Conservation (phyloP, 1,140 invertebrate genomes). For the Hypsibius dujardini region DNA sequence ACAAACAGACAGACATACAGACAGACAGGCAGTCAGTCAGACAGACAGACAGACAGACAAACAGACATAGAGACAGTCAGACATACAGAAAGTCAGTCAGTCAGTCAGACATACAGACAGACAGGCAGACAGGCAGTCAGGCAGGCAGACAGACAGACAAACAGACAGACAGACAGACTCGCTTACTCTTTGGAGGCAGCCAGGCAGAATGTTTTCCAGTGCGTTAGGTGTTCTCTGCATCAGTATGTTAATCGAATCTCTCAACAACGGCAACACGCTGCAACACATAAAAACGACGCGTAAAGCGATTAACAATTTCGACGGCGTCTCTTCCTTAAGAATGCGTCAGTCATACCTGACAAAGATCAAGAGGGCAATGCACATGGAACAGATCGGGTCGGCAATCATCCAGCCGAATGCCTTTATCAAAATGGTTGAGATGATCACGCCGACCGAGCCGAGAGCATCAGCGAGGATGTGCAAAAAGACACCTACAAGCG, state of each 20-base stretch:
- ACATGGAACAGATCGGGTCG: slow-evolving; percentile 84
- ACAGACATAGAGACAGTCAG: no score
- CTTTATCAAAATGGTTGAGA: slow-evolving; percentile 71
- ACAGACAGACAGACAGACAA: no score
- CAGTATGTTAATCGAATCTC: slow-evolving; percentile 63
- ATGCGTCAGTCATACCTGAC: slow-evolving; percentile 43
- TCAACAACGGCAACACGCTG: slow-evolving; percentile 36
- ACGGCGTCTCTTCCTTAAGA: slow-evolving; percentile 18
- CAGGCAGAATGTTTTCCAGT: slow-evolving; percentile 61
- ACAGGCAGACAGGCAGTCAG: no score
- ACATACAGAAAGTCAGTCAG: no score
- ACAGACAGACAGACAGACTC: background rate
- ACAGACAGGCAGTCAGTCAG: background rate
- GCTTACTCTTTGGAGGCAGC: slow-evolving; percentile 64
- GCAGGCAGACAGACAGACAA: no score
- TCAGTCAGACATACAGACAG: no score
- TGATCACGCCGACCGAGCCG: slow-evolving; percentile 70
- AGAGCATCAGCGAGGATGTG: slow-evolving; percentile 80
- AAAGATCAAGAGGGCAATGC: slow-evolving; percentile 66
- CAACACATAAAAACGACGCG: slow-evolving; percentile 22
- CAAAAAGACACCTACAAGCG: slow-evolving; percentile 53
- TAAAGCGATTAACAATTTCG: slow-evolving; percentile 16
- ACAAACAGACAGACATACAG: background rate
- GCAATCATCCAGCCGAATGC: slow-evolving; percentile 88
- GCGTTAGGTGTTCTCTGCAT: slow-evolving; percentile 76